phyloP scores from a whole-genome alignment of 2,888 invertebrate species.

The Uropetala carovei region DNA sequence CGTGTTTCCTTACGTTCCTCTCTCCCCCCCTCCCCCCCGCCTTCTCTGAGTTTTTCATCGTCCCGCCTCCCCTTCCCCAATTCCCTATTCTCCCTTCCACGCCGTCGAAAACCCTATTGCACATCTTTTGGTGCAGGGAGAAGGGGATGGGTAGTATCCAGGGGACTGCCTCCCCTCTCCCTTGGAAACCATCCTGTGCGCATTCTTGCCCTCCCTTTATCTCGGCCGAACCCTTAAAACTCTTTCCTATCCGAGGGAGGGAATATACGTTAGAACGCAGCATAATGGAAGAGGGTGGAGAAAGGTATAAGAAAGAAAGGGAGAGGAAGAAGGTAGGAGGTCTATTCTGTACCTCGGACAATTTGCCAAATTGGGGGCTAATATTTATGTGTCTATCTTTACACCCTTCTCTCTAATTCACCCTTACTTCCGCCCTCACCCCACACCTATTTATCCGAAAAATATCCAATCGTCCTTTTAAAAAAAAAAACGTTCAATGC shows the following conservation, averaged over 20 bases:
- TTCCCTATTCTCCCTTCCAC: too few species aligned
- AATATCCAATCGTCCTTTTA: background rate
- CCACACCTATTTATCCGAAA: background rate
- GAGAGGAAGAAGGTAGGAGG: background rate
- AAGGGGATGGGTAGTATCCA: too few species aligned
- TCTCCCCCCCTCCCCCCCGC: background rate
- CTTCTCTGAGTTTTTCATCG: background rate
- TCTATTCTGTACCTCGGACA: conserved; percentile 4
- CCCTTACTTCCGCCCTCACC: background rate
- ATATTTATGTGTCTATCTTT: conserved; percentile 38
- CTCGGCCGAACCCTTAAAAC: background rate
- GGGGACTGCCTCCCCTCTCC: background rate
- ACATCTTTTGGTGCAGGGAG: background rate
- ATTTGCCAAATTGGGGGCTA: conserved; percentile 53
- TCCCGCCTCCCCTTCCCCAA: background rate
- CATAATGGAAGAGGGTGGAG: background rate
- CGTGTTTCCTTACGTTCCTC: conserved; percentile 9
- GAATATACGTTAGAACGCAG: background rate
- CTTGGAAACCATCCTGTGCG: background rate
- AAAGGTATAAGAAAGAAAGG: too few species aligned
- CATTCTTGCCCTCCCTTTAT: background rate
- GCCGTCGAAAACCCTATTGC: too few species aligned
- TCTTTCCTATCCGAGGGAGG: background rate
- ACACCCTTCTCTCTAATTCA: background rate
- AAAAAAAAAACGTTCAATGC: conserved; percentile 2